Base-by-base conservation (phyloP, 2,888 invertebrate species). In the Brachycybe producta region DNA sequence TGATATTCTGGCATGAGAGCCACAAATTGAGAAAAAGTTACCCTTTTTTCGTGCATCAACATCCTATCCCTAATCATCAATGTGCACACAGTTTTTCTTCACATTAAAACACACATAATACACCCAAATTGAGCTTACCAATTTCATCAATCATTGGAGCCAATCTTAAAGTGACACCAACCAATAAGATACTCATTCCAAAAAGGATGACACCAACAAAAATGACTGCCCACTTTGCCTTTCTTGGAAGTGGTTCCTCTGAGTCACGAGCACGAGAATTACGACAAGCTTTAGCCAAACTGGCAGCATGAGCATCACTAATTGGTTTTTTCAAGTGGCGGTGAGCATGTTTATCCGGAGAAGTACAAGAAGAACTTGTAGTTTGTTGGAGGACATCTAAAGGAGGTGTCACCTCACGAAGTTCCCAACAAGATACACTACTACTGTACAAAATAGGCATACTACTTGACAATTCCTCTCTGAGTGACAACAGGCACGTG, bases 141-240 rank as follows among this genome's bases (percentile, higher is more conserved):
- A 91, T 85, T 63, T 90, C 90, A 65, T 92, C 91, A 62, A 92
- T 92, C 58, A 91, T 81, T 11, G 91, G 91, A 13, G 91, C 90
- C 87, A 92, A 88, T 56, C 90, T 75, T 27, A 92, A 73, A 3
- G 91, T 91, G 51, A 91, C 83, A 15, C 90, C 91, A 27, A 92
- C 90, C 53, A 92, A 73, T 57, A 91, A 74, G 61, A 92, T 76
- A 68, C 90, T 88, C 73, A 90, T 84, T 63, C 87, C 78, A 53
- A 91, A 77, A 57, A 91, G 73, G 55, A 90, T 73, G 63, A 85
- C 85, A 54, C 90, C 90, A 38, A 90, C 88, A 61, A 85, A 82
- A 67, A 88, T 84, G 66, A 91, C 88, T 46, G 88, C 87, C 78
- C 87, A 87, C 57, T 86, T 78, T 30, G 87, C 87, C 49, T 85